These are phyloP conservation scores for Raja brachyura DNA, from an alignment of 2,113 vertebrate genomes.

Conservation along the genomic window DNA sequence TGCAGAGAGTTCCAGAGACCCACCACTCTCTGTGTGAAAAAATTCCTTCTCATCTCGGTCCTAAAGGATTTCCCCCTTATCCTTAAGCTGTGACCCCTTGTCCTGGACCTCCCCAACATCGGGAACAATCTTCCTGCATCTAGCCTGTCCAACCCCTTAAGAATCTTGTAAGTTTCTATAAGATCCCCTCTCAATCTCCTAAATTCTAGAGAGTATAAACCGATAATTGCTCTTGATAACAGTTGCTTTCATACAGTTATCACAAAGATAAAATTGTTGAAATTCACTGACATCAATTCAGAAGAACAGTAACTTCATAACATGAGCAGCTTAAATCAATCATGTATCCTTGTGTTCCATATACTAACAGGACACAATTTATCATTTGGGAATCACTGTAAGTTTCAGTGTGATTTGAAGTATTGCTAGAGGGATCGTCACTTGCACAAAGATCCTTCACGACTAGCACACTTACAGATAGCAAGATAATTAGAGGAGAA, in stretches of 20 bases:
- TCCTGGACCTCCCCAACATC: too few relatives aligned
- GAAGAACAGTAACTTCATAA: background rate
- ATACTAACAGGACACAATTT: background rate
- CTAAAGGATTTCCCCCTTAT: too few relatives aligned
- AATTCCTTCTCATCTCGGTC: too few relatives aligned
- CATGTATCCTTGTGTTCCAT: background rate
- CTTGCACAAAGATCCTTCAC: background rate
- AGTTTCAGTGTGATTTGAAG: background rate
- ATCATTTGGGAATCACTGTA: background rate
- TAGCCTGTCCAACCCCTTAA: too few relatives aligned
- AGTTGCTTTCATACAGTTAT: background rate
- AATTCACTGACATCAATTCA: background rate
- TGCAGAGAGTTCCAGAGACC: too few relatives aligned
- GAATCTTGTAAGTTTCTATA: too few relatives aligned
- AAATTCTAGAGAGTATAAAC: too few relatives aligned
- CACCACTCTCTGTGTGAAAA: too few relatives aligned
- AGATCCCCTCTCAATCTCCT: too few relatives aligned
- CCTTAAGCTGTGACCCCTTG: too few relatives aligned
- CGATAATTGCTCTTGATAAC: background rate
- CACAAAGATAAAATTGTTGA: background rate
- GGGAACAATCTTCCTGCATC: too few relatives aligned
- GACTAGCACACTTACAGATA: background rate
- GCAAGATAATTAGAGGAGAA: background rate
- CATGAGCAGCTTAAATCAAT: background rate
- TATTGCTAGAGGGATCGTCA: background rate